phyloP scores from a whole-genome alignment of 2,113 vertebrate genomes.

The Daubentonia madagascariensis region DNA sequence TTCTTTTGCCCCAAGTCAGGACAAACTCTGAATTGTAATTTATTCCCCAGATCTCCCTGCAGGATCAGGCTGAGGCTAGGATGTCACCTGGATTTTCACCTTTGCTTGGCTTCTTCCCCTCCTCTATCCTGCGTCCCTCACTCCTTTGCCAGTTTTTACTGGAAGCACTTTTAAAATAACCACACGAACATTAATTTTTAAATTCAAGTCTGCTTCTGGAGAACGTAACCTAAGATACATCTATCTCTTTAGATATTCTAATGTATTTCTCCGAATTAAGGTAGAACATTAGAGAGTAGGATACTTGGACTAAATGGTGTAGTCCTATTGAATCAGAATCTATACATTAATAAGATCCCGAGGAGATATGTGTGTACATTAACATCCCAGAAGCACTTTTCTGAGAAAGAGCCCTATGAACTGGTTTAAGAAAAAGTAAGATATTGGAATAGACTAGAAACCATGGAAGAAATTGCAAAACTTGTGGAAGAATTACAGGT shows the following conservation, averaged over 20 bases:
- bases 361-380: neutral
- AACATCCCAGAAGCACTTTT: neutral
- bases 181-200: neutral
- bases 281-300: neutral
- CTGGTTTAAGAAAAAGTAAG: neutral
- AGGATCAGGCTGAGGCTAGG: neutral
- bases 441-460: neutral
- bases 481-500: neutral
- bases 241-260: neutral
- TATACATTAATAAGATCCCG: neutral
- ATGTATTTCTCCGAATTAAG: neutral
- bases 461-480: constrained; percentile 1
- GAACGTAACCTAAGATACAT: neutral
- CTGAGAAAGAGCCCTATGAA: neutral
- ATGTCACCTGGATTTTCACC: neutral
- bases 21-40: neutral
- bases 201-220: neutral
- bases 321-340: neutral
- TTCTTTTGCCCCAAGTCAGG: neutral
- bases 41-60: neutral
- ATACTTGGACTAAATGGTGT: neutral
- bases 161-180: neutral
- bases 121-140: neutral
- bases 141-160: neutral
- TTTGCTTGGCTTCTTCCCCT: neutral